Conservation (phyloP, 2,113 vertebrate species). For the Dicentrarchus labrax region DNA sequence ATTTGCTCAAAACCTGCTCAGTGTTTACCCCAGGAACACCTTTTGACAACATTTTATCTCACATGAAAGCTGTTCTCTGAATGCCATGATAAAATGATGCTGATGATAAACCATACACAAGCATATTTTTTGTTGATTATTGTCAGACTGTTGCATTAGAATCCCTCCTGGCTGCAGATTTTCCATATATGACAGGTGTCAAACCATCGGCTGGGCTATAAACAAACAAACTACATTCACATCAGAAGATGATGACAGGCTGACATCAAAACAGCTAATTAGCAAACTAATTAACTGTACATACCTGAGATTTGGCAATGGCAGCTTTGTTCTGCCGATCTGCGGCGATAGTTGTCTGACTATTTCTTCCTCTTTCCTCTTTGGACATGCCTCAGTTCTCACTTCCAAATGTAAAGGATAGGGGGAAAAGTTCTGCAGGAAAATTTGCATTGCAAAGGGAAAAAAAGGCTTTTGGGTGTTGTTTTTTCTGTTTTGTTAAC, state of each 20-base stretch:
- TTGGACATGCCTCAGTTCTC: conserved; percentile 52
- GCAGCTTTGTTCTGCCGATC: conserved; percentile 35
- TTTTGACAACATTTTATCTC: conserved; percentile 5
- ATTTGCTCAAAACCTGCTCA: conserved; percentile 12
- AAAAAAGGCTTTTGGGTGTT: neutral
- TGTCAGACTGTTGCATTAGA: neutral
- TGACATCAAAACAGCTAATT: conserved; percentile 59
- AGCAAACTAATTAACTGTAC: conserved; percentile 68
- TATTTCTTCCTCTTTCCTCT: conserved; percentile 27
- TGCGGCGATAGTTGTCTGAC: conserved; percentile 21
- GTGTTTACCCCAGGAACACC: neutral
- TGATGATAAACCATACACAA: conserved; percentile 9
- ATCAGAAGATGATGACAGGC: conserved; percentile 22
- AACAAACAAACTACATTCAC: conserved; percentile 43
- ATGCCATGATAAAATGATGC: neutral
- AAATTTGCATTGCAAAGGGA: conserved; percentile 19
- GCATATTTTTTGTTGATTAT: neutral
- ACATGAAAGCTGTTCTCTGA: conserved; percentile 3
- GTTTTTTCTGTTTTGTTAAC: neutral
- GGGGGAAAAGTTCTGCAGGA: neutral
- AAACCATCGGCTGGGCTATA: neutral
- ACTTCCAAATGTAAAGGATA: conserved; percentile 25
- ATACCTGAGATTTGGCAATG: conserved; percentile 55
- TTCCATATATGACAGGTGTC: conserved; percentile 28
- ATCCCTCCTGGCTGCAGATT: conserved; percentile 2